Conservation (phyloP, 2,888 invertebrate species). For the Autographa gamma region DNA sequence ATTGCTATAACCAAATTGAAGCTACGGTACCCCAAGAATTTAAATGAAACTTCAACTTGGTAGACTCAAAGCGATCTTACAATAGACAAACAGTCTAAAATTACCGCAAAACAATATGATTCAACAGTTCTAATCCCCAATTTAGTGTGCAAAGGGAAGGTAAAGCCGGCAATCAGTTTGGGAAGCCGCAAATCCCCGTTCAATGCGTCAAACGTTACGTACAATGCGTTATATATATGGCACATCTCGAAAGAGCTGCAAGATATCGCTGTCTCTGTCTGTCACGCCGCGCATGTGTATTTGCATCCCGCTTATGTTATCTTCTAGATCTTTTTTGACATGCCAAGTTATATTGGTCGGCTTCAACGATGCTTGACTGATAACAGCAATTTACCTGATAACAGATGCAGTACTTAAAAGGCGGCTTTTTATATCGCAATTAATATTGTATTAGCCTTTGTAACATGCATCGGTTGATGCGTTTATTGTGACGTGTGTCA, state of each 20-base stretch:
- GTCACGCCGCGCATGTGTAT: no score
- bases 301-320: neutral
- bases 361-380: slow-evolving; percentile 36
- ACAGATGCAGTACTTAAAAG: slow-evolving; percentile 37
- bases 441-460: slow-evolving; percentile 45
- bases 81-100: slow-evolving; percentile 15
- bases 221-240: slow-evolving; percentile 10
- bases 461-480: neutral
- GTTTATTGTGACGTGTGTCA: neutral
- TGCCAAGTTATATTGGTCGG: no score
- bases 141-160: slow-evolving; percentile 36
- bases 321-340: no score
- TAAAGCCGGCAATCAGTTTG: slow-evolving; percentile 45
- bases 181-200: slow-evolving; percentile 49
- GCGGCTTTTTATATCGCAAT: slow-evolving; percentile 43
- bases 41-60: no score
- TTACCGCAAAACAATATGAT: slow-evolving; percentile 10
- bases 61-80: neutral
- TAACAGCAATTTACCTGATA: slow-evolving; percentile 46
- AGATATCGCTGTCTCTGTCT: no score
- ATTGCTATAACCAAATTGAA: neutral
- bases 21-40: neutral
- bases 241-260: no score
- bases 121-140: slow-evolving; percentile 22
- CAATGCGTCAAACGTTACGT: slow-evolving; percentile 39